These are phyloP conservation scores for Gadus macrocephalus DNA, from an alignment of 2,113 vertebrate species.

Conservation along the genomic window DNA sequence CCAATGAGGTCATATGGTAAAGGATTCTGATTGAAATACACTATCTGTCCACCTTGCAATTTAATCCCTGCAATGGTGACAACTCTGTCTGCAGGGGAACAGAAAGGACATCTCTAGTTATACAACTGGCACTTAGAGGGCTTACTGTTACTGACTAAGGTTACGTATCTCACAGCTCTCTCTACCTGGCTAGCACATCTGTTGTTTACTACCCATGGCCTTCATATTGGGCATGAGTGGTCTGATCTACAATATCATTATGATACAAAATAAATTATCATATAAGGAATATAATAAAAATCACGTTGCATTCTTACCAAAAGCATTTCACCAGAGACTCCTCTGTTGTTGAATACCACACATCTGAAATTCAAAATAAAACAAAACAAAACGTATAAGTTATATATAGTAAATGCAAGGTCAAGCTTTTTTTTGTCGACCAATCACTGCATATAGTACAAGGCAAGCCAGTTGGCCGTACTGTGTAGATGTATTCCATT, in stretches of 20 bases:
- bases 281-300: not conserved
- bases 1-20: constrained; percentile 40
- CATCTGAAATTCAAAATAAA: constrained; percentile 80
- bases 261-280: not conserved
- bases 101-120: too few relatives aligned
- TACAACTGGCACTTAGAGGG: too few relatives aligned
- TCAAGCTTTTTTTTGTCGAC: too few relatives aligned
- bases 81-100: constrained; percentile 25
- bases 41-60: constrained; percentile 36
- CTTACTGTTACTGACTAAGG: too few relatives aligned
- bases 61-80: constrained; percentile 51
- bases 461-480: too few relatives aligned
- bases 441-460: too few relatives aligned
- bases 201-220: not conserved
- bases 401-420: too few relatives aligned
- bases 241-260: too few relatives aligned
- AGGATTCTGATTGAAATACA: constrained; percentile 40
- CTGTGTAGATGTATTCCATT: too few relatives aligned
- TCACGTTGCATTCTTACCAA: constrained; percentile 79
- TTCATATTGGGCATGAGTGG: not conserved
- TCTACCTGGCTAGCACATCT: not conserved
- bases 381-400: not conserved
- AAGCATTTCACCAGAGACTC: constrained; percentile 85
- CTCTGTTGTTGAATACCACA: constrained; percentile 85
- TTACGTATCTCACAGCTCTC: not conserved